These are phyloP conservation scores for Dolichoris vasculosae DNA, from an alignment of 1,140 invertebrate genomes.

Conservation along the genomic window DNA sequence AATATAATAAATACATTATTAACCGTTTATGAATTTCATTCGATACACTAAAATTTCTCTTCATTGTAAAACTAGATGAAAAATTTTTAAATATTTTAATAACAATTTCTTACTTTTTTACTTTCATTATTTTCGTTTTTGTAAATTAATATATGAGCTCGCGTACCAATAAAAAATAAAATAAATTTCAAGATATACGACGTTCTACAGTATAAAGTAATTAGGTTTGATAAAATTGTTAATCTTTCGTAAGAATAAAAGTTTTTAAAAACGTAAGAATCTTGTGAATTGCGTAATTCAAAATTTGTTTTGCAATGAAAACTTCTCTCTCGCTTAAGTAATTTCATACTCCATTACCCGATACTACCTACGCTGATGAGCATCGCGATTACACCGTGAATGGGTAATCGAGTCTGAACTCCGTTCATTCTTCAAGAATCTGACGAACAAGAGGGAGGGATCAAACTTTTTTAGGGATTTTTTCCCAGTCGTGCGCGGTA, in stretches of 20 bases:
- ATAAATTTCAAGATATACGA: not conserved
- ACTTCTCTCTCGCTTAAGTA: conserved; percentile 37
- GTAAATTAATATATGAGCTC: no score
- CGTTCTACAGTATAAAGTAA: not conserved
- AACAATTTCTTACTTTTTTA: not conserved
- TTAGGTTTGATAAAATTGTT: not conserved
- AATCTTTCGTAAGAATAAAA: not conserved
- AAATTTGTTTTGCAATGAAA: conserved; percentile 7
- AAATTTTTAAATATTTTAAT: no score
- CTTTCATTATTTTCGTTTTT: no score
- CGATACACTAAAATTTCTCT: not conserved
- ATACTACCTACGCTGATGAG: conserved; percentile 39
- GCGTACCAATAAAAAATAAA: not conserved
- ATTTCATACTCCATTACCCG: conserved; percentile 47
- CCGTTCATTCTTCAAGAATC: conserved; percentile 29
- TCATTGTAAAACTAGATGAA: not conserved
- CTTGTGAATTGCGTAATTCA: conserved; percentile 24
- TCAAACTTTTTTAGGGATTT: conserved; percentile 20
- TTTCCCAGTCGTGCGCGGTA: conserved; percentile 36
- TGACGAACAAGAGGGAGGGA: conserved; percentile 1
- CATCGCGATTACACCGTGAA: conserved; percentile 47
- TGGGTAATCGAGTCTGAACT: conserved; percentile 51
- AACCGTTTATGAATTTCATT: not conserved
- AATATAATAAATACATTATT: not conserved
- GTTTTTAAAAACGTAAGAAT: not conserved